Conservation (phyloP, 2,113 vertebrate species). For the Stictonetta naevosa region DNA sequence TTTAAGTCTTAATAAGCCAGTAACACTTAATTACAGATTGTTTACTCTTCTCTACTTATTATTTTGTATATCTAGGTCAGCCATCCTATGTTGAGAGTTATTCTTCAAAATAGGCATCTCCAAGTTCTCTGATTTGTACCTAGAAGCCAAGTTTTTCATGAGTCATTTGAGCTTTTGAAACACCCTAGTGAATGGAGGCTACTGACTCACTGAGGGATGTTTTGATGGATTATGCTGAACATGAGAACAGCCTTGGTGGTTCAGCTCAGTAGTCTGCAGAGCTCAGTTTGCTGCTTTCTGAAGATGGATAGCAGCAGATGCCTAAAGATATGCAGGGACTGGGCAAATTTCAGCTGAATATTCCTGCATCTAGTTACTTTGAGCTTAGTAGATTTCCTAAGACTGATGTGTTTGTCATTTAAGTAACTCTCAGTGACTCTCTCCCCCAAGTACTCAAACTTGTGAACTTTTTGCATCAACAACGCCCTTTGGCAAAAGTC, state of each 20-base stretch:
- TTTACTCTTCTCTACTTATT: neutral
- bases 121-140: neutral
- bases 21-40: neutral
- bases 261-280: conserved; percentile 9
- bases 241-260: neutral
- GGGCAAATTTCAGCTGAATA: neutral
- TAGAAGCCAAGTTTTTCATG: conserved; percentile 23
- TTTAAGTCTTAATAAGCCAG: neutral
- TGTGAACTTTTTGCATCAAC: neutral
- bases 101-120: neutral
- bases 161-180: conserved; percentile 27
- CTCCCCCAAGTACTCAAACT: neutral
- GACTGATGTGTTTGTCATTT: neutral
- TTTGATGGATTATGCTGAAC: conserved; percentile 7
- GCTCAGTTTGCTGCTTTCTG: conserved; percentile 18
- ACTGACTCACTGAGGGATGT: neutral
- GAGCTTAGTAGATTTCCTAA: neutral
- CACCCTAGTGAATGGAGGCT: neutral
- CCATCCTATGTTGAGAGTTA: neutral
- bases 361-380: neutral
- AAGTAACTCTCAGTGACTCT: neutral
- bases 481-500: neutral
- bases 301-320: conserved; percentile 2
- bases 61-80: neutral
- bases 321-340: neutral